Evolutionary conservation across 2,797 vertebrate species (phyloP).

Genomic region (Gadopsis marmoratus): DNA sequence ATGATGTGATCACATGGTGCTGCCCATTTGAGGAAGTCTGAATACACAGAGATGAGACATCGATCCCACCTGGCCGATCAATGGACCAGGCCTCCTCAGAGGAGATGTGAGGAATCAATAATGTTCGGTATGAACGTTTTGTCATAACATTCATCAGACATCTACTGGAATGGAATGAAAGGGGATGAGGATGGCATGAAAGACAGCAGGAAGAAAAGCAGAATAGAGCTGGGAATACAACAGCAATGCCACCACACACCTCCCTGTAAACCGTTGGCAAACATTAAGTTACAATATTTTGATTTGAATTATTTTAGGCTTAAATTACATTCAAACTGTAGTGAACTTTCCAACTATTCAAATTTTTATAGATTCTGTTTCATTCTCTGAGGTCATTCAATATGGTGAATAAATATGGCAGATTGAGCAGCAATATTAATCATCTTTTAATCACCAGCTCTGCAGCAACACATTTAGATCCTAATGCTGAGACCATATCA

Average conservation of each 20-base stretch:
- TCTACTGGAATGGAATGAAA: slow-evolving; percentile 68
- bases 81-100: slow-evolving; percentile 66
- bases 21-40: slow-evolving; percentile 78
- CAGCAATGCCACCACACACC: slow-evolving; percentile 6
- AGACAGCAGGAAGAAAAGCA: slow-evolving; percentile 1
- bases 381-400: not conserved
- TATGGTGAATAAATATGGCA: not conserved
- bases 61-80: slow-evolving; percentile 78
- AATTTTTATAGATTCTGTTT: not conserved
- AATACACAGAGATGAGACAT: slow-evolving; percentile 81
- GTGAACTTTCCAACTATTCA: not conserved
- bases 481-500: not conserved
- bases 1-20: slow-evolving; percentile 71
- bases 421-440: slow-evolving; percentile 4
- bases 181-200: slow-evolving; percentile 28
- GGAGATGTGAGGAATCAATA: slow-evolving; percentile 77
- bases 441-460: not conserved
- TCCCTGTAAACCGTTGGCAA: not conserved
- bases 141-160: slow-evolving; percentile 78
- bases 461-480: not conserved
- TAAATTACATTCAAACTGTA: not conserved
- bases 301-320: not conserved
- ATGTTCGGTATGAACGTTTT: slow-evolving; percentile 73
- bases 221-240: slow-evolving; percentile 10
- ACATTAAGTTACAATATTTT: slow-evolving; percentile 9